Evolutionary conservation across 2,888 invertebrate genomes (phyloP), one percentile per base, ranked within the genome.

Genomic region (Euzophera pinguis): DNA sequence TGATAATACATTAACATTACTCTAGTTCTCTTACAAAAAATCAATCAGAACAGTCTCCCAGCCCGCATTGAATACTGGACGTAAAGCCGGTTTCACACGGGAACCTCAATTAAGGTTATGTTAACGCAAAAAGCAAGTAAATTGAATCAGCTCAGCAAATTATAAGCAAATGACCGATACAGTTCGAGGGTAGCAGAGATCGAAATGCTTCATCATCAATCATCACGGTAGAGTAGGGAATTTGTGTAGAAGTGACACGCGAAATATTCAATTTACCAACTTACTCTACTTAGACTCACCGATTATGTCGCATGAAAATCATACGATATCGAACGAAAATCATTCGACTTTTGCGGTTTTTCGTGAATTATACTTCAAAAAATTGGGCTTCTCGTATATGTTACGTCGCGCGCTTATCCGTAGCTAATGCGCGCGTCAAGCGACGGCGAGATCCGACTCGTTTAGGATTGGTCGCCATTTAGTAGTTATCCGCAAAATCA

Each of bases 141-240:
- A 74, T 74, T 73, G 70, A 74, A 69, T 69, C 67, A 65, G 56
- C 60, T 55, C 61, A 56, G 62, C 55, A 64, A 66, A 69, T 67
- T 65, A 66, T 55, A 61, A 58, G 67, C 65, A 70, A 71, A 72
- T 72, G 71, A 65, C 65, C 59, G 69, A 65, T 65, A 68, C 69
- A 65, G 64, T 65, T 68, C 57, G 57, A 50, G 52, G 50, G 59
- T 57, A 54, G 54, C 54, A 49, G 35, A 47, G 43, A 49, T 27
- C 42, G 47, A 47, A 42, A 43, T 49, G 27, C 29, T 37, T 34
- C 41, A 56, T 64, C 61, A 69, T 69, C 67, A 69, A 69, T 69
- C 69, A 69, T 57, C 59, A 54, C 5, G n/a, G 38, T 17, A 37
- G 35, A 10, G 12, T 45, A 50, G 53, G 41, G 56, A 57, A 59